Percentiles rank a stretch among this genome's conserved stretches.
These are phyloP conservation scores for Chondrilla cf. caribensis DNA, from an alignment of 37 sponge, comb jelly and placozoan species.

Conservation along the genomic window DNA sequence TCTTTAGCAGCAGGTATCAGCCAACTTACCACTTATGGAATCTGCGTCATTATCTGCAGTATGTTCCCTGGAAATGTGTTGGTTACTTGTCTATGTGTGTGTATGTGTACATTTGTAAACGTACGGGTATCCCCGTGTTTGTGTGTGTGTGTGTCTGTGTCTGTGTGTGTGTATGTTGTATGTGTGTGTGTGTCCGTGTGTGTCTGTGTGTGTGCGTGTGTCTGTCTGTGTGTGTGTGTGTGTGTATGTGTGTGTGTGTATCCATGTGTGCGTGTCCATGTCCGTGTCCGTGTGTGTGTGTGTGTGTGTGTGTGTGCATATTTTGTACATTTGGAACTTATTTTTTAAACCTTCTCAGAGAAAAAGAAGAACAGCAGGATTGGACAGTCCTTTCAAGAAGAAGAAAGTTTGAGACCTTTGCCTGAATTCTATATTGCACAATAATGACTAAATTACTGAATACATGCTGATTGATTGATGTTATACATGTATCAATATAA, in stretches of 20 bases:
- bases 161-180: constrained; percentile 26
- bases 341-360: too few species aligned
- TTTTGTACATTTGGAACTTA: not conserved
- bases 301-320: constrained; percentile 22
- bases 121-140: not conserved
- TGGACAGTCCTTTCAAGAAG: too few species aligned
- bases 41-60: constrained; percentile 4
- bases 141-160: not conserved
- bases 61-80: not conserved
- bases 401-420: too few species aligned
- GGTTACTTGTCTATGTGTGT: constrained; percentile 25
- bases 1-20: constrained; percentile 5
- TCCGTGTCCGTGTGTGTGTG: constrained; percentile 17
- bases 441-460: too few species aligned
- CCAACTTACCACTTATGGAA: not conserved
- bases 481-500: too few species aligned
- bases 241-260: constrained; percentile 20
- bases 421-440: too few species aligned
- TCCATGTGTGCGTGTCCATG: too few species aligned
- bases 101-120: constrained; percentile 10
- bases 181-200: constrained; percentile 28
- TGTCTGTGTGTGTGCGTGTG: constrained; percentile 9
- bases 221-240: constrained; percentile 23
- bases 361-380: too few species aligned
- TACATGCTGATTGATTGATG: too few species aligned